Base-by-base conservation (phyloP, 1,140 invertebrate species). In the Drosophila littoralis region DNA sequence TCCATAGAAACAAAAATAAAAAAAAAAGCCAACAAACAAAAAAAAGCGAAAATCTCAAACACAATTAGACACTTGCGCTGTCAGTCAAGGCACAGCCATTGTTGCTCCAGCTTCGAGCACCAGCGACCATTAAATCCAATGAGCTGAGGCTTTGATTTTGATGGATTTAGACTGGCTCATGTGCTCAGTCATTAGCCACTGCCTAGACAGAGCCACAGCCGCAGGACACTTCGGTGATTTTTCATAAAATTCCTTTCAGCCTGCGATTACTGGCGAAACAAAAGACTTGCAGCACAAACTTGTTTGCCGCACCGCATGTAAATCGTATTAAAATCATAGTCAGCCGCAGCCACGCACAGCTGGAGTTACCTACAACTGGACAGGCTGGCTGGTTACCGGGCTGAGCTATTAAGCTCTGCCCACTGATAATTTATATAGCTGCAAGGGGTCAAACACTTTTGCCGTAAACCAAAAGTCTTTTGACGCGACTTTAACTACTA, bases 51-150 rank as follows among this genome's bases (percentile, higher is more conserved):
- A 64, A 74, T 69, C 46, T 61, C 45, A 78, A 86, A 82, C 45
- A 88, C 79, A 86, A 88, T 86, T 86, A 88, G 82, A 79, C 82
- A 86, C 83, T 88, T 88, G 83, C 79, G 68, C 79, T 88, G 79
- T 52, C 77, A 84, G 77, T 76, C 81, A 83, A 65, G 81, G 73
- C 77, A 80, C 42, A 52, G 64, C 36, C 12, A 50, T 36, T 33
- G 58, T 36, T 33, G 58, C 43, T 40, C 15, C 33, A 48, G 59
- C 22, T 36, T 6, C 7, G 28, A 22, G 15, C 8, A 5, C 13
- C 13, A 32, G 60, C 22, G 51, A 12, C 63, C 45, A 67, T 66
- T 72, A 59, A 72, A 72, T 43, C 52, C 52, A 73, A 68, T 76
- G 71, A 80, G 59, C 36, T 55, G 45, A 65, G 60, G 35, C 70